Base-by-base conservation (phyloP, 2,113 vertebrate species). In the Neopipo cinnamomea region DNA sequence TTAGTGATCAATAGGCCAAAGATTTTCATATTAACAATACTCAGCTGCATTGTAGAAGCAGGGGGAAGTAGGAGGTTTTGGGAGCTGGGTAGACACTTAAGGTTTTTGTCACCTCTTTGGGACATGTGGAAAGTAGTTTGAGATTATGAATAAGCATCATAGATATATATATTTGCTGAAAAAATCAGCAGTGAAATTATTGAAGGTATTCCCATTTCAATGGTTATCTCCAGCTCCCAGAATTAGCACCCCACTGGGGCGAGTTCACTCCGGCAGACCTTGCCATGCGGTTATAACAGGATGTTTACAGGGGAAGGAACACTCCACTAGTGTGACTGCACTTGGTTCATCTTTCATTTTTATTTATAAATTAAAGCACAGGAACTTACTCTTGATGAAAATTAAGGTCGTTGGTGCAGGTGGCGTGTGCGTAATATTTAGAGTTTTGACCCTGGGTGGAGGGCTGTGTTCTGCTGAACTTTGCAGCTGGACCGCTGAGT, bases 21-120 rank as follows among this genome's bases (percentile, higher is more conserved):
- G 91, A 96, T 95, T 94, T 95, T 97, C 78, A 83, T 97, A 94
- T 95, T 95, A 96, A 97, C 93, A 91, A 95, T 79, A 94, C 96
- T 94, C 95, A 16, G 78, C 73, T 95, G 95, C 90, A 82, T 88
- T 82, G 96, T 91, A 95, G 93, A 94, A 91, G 58, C 0, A 0
- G 41, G 58, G 50, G 70, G 25, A 87, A 95, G 62, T 33, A 31
- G 49, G 53, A 94, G 66, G 49, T 72, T 95, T 95, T 91, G 84
- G 77, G 89, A 91, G 89, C 77, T 41, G 67, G 66, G 66, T 78
- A 47, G 70, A 92, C 19, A 9, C 0, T 2, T 62, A 70, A 87
- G 58, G 6, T 62, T 95, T 96, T 96, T 96, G 96, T 94, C 89
- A 85, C 59, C 94, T 91, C 93, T 95, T 73, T 92, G 95, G 93